phyloP scores from a whole-genome alignment of 2,113 vertebrate genomes.

The Bubo blakistoni region DNA sequence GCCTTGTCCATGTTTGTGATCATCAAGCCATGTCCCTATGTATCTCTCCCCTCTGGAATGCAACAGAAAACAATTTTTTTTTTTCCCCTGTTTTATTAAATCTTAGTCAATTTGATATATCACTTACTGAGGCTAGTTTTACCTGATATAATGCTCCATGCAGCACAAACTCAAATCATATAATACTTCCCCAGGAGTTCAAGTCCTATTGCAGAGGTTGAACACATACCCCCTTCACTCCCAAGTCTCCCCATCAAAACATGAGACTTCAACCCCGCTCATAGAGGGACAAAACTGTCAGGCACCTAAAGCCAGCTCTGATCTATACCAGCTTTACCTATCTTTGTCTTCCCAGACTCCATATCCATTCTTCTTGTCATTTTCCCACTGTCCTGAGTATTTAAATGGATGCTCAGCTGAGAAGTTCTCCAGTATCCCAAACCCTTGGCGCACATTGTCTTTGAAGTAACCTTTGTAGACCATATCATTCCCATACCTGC shows the following conservation, averaged over 20 bases:
- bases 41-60: constrained; percentile 72
- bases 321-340: constrained; percentile 46
- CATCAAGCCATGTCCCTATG: constrained; percentile 75
- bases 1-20: constrained; percentile 69
- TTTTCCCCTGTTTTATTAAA: background rate
- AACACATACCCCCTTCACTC: background rate
- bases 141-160: fast-evolving
- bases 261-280: background rate
- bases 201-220: background rate
- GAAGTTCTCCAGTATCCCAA: constrained; percentile 70
- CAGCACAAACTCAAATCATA: background rate
- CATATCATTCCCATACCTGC: constrained; percentile 65
- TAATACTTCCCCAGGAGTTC: background rate
- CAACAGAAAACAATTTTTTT: fast-evolving
- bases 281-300: background rate
- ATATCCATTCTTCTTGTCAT: constrained; percentile 69
- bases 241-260: background rate
- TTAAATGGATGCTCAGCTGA: constrained; percentile 3
- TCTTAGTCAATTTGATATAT: background rate
- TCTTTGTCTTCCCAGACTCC: constrained; percentile 72
- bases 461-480: constrained; percentile 79
- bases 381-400: constrained; percentile 78
- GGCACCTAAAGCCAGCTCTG: background rate
- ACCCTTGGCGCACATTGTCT: constrained; percentile 66
- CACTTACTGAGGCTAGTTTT: background rate